Base-by-base conservation (phyloP, 2,888 invertebrate species). In the Conchocele bisecta region DNA sequence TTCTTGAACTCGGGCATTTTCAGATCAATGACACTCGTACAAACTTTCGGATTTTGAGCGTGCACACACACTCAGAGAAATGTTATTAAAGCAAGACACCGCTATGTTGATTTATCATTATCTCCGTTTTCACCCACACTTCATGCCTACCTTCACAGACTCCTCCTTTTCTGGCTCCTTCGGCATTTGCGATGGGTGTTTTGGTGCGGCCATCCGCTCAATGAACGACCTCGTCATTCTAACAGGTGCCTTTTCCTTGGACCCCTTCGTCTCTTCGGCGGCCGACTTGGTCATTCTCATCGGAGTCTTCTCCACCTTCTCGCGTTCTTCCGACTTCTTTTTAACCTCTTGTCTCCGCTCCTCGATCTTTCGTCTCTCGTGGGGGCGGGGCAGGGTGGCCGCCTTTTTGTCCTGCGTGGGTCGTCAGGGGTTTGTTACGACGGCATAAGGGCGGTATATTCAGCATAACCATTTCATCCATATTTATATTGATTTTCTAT, bases 321-420 rank as follows among this genome's bases (percentile, higher is more conserved):
- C 71, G 22, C 60, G 59, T 46, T 75, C 75, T 37, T 77, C 73
- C n/a, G 37, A 26, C 61, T 71, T 77, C 59, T 77, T 77, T 74
- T 77, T 74, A 13, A 71, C 71, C 44, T 77, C 71, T 33, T 68
- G 74, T 50, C 77, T 67, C 29, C 76, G 24, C 44, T 76, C 76
- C 54, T 76, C 76, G 20, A 76, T 76, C 41, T 76, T 76, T 65
- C 65, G 69, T 50, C 76, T 65, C 29, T 76, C 72, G 53, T 76
- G 70, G 1, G 76, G 76, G 33, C 76, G 53, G 9, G 76, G 76
- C 48, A 76, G 37, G 7, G 76, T 76, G 28, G 76, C 76, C 26
- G 76, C 72, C 48, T 76, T 51, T n/a, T n/a, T n/a, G n/a, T n/a
- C n/a, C n/a, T n/a, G n/a, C n/a, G n/a, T n/a, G n/a, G n/a, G n/a